Evolutionary conservation across 2,888 invertebrate species (phyloP), one percentile per base, ranked within the genome.

Genomic region (Tricholauxania praeusta): DNA sequence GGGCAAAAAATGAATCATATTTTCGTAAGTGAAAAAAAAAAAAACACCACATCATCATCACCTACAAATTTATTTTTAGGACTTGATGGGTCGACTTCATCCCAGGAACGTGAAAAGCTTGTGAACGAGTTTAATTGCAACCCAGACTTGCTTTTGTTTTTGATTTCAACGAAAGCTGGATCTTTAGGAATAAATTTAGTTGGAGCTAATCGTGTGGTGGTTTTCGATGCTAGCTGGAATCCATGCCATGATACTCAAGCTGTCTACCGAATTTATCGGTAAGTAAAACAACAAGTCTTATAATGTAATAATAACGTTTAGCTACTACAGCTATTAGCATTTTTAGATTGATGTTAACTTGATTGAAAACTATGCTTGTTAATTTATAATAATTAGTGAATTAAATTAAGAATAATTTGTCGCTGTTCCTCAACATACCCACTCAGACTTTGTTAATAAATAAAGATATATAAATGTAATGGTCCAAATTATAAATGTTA

Each of bases 211-310:
- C 91, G 99, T 49, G 99, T 99, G 7, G 94, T 98, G 57, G 97
- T 99, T 65, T 94, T 99, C 83, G 99, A 99, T 87, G 98, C 99
- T 15, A 97, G 97, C 53, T 99, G 99, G 98, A 99, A 99, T 89
- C 99, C 99, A 1, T 99, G 99, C 84, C 99, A 99, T 83, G 98
- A 98, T 84, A 96, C 96, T 0, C 97, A 97, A 89, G 99, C 99
- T 48, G 98, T 99, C 15, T 99, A 99, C 86, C 90, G 99, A 79
- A 97, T 99, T 55, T 97, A 96, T 85, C 91, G 87, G 87, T 87
- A 76, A 78, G 78, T 72, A 10, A 39, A 10, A 1, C 39, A 39
- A 39, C 10, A 39, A 28, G 3, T 39, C 8, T 39, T 39, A 39
- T 39, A 39, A 10, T 39, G 1, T 39, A 39, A 39, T 39, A 39